phyloP scores from a whole-genome alignment of 2,888 invertebrate species.

The Orgyia antiqua region DNA sequence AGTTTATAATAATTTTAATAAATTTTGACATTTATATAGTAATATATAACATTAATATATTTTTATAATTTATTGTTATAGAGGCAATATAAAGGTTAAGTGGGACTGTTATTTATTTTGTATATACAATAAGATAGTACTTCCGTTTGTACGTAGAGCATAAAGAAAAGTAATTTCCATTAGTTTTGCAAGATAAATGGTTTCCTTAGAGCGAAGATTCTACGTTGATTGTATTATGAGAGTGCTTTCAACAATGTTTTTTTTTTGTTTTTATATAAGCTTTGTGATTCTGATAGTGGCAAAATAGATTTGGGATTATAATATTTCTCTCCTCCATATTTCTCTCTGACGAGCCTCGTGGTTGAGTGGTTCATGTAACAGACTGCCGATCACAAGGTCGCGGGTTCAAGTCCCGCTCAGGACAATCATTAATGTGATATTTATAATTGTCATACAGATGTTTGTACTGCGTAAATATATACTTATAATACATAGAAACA shows the following conservation, averaged over 20 bases:
- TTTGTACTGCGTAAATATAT: no score
- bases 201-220: slow-evolving; percentile 7
- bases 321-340: no score
- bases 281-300: no score
- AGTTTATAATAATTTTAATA: slow-evolving; percentile 9
- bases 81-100: slow-evolving; percentile 9
- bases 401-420: no score
- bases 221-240: slow-evolving; percentile 7
- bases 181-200: slow-evolving; percentile 11
- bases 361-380: no score
- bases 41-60: slow-evolving; percentile 13
- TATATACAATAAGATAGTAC: slow-evolving; percentile 9
- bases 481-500: no score
- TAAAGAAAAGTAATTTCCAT: slow-evolving; percentile 12
- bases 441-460: no score
- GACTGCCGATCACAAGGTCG: no score
- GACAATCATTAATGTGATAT: no score
- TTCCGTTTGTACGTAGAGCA: slow-evolving; percentile 10
- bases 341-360: no score
- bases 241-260: neutral
- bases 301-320: no score
- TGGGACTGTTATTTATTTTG: slow-evolving; percentile 11
- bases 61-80: slow-evolving; percentile 11
- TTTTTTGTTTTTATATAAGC: neutral
- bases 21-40: slow-evolving; percentile 14